A percentile compares a stretch with the other conserved stretches of the same genome.
Evolutionary conservation across 2,888 invertebrate genomes (phyloP).

Genomic region (Pachymerium ferrugineum): DNA sequence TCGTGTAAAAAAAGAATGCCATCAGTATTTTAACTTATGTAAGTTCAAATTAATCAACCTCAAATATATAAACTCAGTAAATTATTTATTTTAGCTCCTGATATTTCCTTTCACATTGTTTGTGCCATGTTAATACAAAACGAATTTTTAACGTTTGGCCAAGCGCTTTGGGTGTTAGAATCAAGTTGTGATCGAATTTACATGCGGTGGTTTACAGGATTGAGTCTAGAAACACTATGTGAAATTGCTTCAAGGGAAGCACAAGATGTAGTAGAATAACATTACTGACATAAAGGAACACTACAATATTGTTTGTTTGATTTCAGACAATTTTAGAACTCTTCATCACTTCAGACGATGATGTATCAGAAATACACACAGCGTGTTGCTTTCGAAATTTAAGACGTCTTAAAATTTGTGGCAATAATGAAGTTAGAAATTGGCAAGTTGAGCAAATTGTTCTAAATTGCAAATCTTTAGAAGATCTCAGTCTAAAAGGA

Average conservation of each 20-base stretch:
- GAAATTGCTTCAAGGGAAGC: constrained; percentile 1
- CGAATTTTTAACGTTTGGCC: neutral
- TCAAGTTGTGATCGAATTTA: neutral
- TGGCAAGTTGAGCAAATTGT: neutral
- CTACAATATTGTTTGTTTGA: too few relatives aligned
- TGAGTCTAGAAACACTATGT: neutral
- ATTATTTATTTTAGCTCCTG: neutral
- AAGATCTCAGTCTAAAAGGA: neutral
- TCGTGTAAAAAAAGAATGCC: neutral
- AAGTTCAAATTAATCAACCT: neutral
- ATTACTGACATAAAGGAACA: neutral
- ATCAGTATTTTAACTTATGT: neutral
- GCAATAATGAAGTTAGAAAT: neutral
- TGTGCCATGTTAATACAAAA: neutral
- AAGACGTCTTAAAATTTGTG: neutral
- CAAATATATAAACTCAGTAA: neutral
- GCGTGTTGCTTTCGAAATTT: neutral
- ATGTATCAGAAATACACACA: neutral
- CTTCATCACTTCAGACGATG: neutral
- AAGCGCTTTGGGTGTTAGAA: neutral
- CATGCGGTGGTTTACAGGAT: neutral
- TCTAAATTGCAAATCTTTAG: neutral
- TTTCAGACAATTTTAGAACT: neutral
- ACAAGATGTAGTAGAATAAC: neutral
- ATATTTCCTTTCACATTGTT: neutral